Percentiles rank a stretch among this genome's conserved stretches.
These are phyloP conservation scores for Drosophila equinoxialis DNA, from an alignment of 1,140 invertebrate species.

Conservation along the genomic window DNA sequence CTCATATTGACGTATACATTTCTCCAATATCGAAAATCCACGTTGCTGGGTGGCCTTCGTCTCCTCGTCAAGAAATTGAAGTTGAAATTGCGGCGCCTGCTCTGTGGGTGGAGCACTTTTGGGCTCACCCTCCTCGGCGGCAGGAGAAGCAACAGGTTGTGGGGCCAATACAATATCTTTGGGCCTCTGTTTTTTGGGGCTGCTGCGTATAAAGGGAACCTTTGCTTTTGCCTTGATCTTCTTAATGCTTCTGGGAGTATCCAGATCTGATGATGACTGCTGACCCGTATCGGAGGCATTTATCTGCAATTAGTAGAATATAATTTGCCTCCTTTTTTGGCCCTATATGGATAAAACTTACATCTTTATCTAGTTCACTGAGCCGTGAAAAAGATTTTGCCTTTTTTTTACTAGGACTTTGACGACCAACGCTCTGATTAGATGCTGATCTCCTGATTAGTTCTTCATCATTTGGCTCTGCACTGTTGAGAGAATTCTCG, in stretches of 20 bases:
- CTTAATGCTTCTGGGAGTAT: conserved; percentile 78
- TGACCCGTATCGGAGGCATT: conserved; percentile 72
- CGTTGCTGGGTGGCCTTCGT: conserved; percentile 59
- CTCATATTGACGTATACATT: conserved; percentile 88
- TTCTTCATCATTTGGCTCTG: conserved; percentile 82
- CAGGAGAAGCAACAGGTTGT: background rate
- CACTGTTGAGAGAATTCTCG: conserved; percentile 54
- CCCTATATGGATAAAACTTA: conserved; percentile 17
- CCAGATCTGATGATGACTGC: conserved; percentile 77
- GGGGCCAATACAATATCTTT: conserved; percentile 62
- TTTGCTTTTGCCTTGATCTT: conserved; percentile 76
- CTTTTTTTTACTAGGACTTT: conserved; percentile 84
- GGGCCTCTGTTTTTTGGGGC: conserved; percentile 71
- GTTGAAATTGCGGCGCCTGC: conserved; percentile 47
- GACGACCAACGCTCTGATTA: conserved; percentile 84
- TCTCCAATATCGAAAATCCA: conserved; percentile 84
- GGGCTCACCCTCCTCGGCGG: conserved; percentile 50
- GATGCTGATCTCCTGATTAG: conserved; percentile 82
- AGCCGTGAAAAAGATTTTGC: conserved; percentile 85
- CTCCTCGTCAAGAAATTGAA: conserved; percentile 55
- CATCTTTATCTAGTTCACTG: conserved; percentile 84
- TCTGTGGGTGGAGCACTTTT: conserved; percentile 67
- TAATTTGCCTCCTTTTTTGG: no score
- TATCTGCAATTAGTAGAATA: conserved; percentile 47
- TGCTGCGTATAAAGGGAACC: conserved; percentile 67